phyloP scores from a whole-genome alignment of 92 coral and sea anemone species.

The Pocillopora grandis region DNA sequence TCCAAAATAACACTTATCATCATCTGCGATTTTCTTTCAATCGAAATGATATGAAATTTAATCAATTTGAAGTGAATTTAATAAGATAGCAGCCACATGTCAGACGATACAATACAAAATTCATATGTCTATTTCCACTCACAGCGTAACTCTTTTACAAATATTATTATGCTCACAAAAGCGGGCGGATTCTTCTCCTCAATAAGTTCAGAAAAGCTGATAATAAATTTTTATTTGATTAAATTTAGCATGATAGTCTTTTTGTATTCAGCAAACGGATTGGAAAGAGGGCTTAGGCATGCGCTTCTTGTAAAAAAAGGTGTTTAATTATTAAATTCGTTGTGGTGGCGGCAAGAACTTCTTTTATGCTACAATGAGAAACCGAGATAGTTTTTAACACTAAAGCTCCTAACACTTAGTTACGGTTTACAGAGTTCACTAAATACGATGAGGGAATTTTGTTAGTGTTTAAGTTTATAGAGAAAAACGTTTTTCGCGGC shows the following conservation, averaged over 20 bases:
- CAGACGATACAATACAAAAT: slow-evolving; percentile 41
- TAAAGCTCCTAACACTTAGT: neutral
- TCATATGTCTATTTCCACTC: slow-evolving; percentile 3
- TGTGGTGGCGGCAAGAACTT: slow-evolving; percentile 7
- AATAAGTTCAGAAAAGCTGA: neutral
- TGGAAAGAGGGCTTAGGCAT: neutral
- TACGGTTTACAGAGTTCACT: too few species aligned
- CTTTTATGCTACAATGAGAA: slow-evolving; percentile 1
- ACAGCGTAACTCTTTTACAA: slow-evolving; percentile 20
- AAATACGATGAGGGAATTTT: too few species aligned
- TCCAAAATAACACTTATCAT: neutral
- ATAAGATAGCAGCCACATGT: slow-evolving; percentile 11
- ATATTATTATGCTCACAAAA: slow-evolving; percentile 9
- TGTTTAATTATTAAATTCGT: slow-evolving; percentile 34
- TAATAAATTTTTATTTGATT: neutral
- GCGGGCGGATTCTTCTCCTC: slow-evolving; percentile 3
- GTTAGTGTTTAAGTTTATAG: too few species aligned
- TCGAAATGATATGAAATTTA: neutral
- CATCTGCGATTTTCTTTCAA: neutral
- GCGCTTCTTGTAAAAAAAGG: neutral
- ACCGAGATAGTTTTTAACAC: neutral
- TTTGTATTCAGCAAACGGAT: neutral
- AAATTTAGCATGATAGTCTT: neutral
- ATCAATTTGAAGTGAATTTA: slow-evolving; percentile 12
- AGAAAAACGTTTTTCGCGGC: too few species aligned